These are phyloP conservation scores for Hirundo rustica DNA, from an alignment of 2,797 vertebrate species.

Conservation along the genomic window DNA sequence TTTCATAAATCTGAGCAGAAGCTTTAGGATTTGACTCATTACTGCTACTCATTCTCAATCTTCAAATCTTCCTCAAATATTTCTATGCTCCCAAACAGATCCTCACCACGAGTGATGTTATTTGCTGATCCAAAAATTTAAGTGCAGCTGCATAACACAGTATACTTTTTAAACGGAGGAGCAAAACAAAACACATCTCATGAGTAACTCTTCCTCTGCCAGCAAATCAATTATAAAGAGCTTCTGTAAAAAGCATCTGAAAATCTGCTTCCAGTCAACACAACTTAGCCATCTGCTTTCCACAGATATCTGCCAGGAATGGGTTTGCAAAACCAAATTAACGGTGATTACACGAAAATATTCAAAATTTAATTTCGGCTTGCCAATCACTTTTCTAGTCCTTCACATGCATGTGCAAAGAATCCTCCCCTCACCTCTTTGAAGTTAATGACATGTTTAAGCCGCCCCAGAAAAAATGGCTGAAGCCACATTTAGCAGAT, in stretches of 20 bases:
- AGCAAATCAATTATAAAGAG: conserved; percentile 44
- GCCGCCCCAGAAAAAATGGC: neutral
- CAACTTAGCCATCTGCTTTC: conserved; percentile 55
- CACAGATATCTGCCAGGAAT: conserved; percentile 51
- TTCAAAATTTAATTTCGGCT: conserved; percentile 21
- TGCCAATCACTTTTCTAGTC: conserved; percentile 14
- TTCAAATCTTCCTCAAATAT: neutral
- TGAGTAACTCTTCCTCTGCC: conserved; percentile 53
- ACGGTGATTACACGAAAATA: conserved; percentile 36
- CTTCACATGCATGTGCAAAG: neutral
- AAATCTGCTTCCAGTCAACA: conserved; percentile 67
- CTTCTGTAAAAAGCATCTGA: conserved; percentile 51
- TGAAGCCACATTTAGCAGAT: neutral
- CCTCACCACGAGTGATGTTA: neutral
- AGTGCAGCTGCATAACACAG: neutral
- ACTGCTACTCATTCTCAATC: neutral
- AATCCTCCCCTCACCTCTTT: conserved; percentile 13
- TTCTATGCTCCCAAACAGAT: neutral
- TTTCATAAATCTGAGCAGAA: neutral
- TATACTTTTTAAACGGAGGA: neutral
- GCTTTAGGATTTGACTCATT: conserved; percentile 7
- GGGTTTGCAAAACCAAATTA: conserved; percentile 48
- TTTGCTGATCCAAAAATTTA: conserved; percentile 2
- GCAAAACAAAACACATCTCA: conserved; percentile 34
- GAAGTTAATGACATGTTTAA: neutral